Evolutionary conservation across 2,888 invertebrate species (phyloP), one percentile per base, ranked within the genome.

Genomic region (Zhuqinia jingwanae): DNA sequence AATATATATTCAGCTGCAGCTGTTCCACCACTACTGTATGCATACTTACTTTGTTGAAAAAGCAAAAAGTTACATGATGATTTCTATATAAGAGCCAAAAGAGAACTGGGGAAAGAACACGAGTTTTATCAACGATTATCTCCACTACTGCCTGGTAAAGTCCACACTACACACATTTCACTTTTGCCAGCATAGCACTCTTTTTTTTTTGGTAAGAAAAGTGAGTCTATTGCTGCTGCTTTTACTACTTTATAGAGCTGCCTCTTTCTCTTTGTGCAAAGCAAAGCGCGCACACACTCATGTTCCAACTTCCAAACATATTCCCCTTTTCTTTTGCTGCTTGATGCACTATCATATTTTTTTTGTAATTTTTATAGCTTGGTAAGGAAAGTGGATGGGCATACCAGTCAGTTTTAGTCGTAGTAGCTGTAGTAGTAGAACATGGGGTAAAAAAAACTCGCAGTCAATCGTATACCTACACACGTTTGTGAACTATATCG

Each of bases 1-100:
- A 15, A 25, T 53, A 17, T 17, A 36, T 36, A 77, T 77, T 58
- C 58, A 42, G 22, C 76, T 58, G 78, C 78, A 78, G 78, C 78
- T 63, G 60, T 63, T 78, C 17, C 50, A 2, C 82, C 75, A 76
- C 58, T n/a, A n/a, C n/a, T n/a, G n/a, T n/a, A n/a, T n/a, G 84
- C 76, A 84, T 78, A 85, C 70, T 70, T 73, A 50, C 60, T 50
- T 36, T 36, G 36, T 6, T 36, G 47, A 80, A 58, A n/a, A 79
- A 85, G 79, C 75, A 75, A 70, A 56, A 50, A 85, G 15, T 56
- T 79, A 70, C 73, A 85, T 63, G 85, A 84, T 77, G 68, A 75
- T 85, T 70, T 77, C 85, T 85, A 85, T 75, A 80, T 85, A 85
- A 79, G 30, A 80, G 85, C 85, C 53, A 80, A 85, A 85, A 15